Percentiles rank a stretch among this genome's conserved stretches.
Evolutionary conservation across 2,888 invertebrate genomes (phyloP).

Genomic region (Chromoteleia sp.): DNA sequence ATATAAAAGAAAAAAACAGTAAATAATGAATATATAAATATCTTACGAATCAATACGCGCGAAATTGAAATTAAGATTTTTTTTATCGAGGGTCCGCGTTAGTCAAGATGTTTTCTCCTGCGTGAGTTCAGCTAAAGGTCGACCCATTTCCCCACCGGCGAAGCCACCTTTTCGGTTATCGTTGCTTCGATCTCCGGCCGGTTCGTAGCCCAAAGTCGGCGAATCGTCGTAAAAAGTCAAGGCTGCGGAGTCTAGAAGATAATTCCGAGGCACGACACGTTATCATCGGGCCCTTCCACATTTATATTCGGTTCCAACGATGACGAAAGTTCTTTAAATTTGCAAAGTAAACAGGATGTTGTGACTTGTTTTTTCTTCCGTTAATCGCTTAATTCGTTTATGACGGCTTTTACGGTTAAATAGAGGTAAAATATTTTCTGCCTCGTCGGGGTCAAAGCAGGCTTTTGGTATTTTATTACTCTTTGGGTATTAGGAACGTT

Average conservation of each 20-base stretch:
- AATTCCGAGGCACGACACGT: conserved; percentile 32
- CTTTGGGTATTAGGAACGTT: not conserved
- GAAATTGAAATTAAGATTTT: conserved; percentile 34
- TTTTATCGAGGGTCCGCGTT: not conserved
- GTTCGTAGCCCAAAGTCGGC: conserved; percentile 10
- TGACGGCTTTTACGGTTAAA: conserved; percentile 28
- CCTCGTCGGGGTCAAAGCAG: not conserved
- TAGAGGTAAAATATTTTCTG: not conserved
- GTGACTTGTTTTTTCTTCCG: conserved; percentile 33
- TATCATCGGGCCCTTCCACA: conserved; percentile 42
- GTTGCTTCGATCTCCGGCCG: conserved; percentile 31
- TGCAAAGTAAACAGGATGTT: conserved; percentile 31
- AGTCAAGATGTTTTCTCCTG: conserved; percentile 30
- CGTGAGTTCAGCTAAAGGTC: conserved; percentile 34
- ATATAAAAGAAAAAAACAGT: conserved; percentile 3
- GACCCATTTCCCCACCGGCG: not conserved
- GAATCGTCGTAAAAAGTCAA: conserved; percentile 20
- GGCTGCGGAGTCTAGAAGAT: conserved; percentile 5
- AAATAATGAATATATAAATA: conserved; percentile 21
- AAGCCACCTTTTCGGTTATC: conserved; percentile 40
- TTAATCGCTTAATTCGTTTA: conserved; percentile 42
- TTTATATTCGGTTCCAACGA: conserved; percentile 21
- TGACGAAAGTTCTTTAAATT: conserved; percentile 31
- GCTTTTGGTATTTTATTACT: conserved; percentile 7
- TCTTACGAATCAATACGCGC: conserved; percentile 14